Base-by-base conservation (phyloP, 2,888 invertebrate species). In the Cecidostiba fungosa region DNA sequence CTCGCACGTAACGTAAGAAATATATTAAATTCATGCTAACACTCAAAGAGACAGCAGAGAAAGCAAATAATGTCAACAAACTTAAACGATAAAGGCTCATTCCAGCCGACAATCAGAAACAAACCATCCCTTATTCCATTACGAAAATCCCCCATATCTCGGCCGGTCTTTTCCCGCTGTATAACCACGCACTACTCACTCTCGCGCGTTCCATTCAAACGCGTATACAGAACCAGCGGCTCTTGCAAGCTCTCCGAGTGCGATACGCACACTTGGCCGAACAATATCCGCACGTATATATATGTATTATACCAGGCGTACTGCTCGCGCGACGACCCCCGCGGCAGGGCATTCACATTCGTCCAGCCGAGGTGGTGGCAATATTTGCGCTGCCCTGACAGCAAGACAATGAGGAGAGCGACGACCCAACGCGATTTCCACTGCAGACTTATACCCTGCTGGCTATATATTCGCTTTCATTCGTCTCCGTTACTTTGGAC, bases 331-430 rank as follows among this genome's bases (percentile, higher is more conserved):
- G n/a, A 36, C 36, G 70, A 72, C 23, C 29, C 69, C 69, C 32
- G 29, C 69, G 66, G 66, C 66, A 69, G 43, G 29, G 10, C 78
- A 47, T 47, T 69, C 78, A 39, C n/a, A 77, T 77, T 59, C 23
- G 29, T 73, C 23, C 43, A 10, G 26, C 23, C 32, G 77, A 59
- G 73, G n/a, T 50, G 79, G 79, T 80, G 79, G 84, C 74, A 80
- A 80, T 84, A 81, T 85, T 77, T 85, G 77, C 85, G 43, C 81
- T 74, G 19, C 47, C 14, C 79, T 19, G 66, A 74, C 84, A 69
- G 79, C 76, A 19, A 78, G 73, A 84, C 78, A 84, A 78, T 78
- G 84, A 83, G 47, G 29, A 29, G 19, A 59, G 23, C 16, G 14
- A 59, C 47, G 66, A 14, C 26, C 69, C 16, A n/a, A n/a, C 23